Evolutionary conservation across 2,797 vertebrate genomes (phyloP).

Genomic region (Lepus townsendii): DNA sequence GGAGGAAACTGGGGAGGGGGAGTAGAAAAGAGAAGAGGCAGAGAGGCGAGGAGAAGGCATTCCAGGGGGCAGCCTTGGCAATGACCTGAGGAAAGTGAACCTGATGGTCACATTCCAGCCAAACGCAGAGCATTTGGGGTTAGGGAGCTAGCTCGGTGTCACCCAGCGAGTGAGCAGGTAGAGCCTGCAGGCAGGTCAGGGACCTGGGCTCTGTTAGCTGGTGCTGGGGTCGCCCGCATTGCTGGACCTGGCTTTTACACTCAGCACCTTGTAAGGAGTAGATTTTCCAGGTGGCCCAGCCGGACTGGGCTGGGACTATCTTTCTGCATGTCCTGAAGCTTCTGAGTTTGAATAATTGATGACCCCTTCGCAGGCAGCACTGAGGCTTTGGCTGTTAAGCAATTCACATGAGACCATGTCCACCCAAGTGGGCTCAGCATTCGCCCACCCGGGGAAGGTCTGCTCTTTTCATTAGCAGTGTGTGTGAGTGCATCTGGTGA

Average conservation of each 20-base stretch:
- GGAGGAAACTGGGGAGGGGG: background rate
- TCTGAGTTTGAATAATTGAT: constrained; percentile 63
- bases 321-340: background rate
- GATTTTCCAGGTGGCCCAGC: background rate
- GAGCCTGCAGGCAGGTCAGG: background rate
- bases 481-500: constrained; percentile 76
- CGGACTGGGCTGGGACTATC: background rate
- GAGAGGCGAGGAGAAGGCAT: background rate
- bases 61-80: background rate
- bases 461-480: constrained; percentile 77
- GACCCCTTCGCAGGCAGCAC: background rate
- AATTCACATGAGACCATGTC: background rate
- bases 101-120: accelerated
- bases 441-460: constrained; percentile 34
- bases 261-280: background rate
- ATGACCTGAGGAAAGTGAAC: background rate
- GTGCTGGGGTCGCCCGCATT: background rate
- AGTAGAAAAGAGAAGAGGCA: background rate
- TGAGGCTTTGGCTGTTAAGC: background rate
- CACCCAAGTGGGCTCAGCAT: background rate
- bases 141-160: background rate
- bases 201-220: background rate
- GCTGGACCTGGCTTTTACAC: background rate
- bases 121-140: background rate
- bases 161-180: no score